Evolutionary conservation across 2,888 invertebrate species (phyloP), one percentile per base, ranked within the genome.

Genomic region (Protophormia terraenovae): DNA sequence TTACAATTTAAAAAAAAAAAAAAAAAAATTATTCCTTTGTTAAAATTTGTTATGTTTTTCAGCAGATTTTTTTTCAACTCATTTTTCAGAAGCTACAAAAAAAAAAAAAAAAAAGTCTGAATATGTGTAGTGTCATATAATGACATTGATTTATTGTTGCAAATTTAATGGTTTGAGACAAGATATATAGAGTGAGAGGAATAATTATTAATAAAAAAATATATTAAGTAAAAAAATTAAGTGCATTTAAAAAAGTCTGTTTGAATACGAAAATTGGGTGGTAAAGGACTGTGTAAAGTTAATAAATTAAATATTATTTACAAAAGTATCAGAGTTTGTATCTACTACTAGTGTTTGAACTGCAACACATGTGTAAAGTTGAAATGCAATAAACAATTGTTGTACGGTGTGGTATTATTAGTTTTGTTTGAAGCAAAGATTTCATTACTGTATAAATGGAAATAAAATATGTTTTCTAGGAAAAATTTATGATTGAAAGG

Each of bases 131-230:
- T 75, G 84, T 64, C 69, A 82, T 19, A 55, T 38, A 19, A 47
- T 75, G 84, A 82, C 84, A 78, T 69, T 82, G 84, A 82, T 75
- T 78, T 78, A 85, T 85, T 69, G 41, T 55, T 53, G 55, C 55
- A 71, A 69, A 27, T 71, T 71, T 38, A 41, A 66, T 76, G 62
- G 50, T 32, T 69, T 62, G 24, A 32, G 14, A 27, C 16, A 64
- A 10, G 27, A 24, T 27, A 27, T 7, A 62, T 2, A 22, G n/a
- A 55, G 1, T 12, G 45, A 16, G 22, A 1, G 5, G 64, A 64
- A 47, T 27, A 41, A 47, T 67, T 14, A 47, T 62, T 35, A 47
- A 47, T 66, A 27, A 73, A 72, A 58, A 16, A 24, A 32, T 6
- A 50, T 19, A 45, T 45, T 2, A 58, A 55, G 6, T 22, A 29